Percentiles rank a stretch among this genome's conserved stretches.
These are phyloP conservation scores for Hydrozoanthus gracilis DNA, from an alignment of 92 coral and sea anemone species.

Conservation along the genomic window DNA sequence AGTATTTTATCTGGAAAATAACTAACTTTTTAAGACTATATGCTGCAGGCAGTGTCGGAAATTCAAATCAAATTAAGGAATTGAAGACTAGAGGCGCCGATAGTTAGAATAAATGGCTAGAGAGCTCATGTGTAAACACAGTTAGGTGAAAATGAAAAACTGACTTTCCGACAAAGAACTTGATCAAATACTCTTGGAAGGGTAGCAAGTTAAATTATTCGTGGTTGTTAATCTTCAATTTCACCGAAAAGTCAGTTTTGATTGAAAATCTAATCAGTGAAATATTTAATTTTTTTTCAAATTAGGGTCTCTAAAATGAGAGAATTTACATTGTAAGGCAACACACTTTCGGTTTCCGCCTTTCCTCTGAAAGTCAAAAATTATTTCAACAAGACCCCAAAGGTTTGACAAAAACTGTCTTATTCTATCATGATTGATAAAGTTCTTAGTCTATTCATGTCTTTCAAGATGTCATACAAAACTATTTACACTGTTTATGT, in stretches of 20 bases:
- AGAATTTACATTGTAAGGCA: neutral
- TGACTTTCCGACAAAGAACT: slow-evolving; percentile 22
- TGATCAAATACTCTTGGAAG: slow-evolving; percentile 1
- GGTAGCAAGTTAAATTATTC: neutral
- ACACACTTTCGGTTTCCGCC: neutral
- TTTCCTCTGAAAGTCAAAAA: neutral
- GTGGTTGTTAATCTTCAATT: neutral
- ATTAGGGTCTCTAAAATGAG: neutral
- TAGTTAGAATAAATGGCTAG: neutral
- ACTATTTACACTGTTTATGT: neutral
- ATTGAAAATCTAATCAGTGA: neutral
- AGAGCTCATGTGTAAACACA: neutral
- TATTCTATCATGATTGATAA: no score
- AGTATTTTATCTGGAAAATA: no score
- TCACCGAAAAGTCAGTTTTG: slow-evolving; percentile 17
- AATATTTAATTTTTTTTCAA: slow-evolving; percentile 7
- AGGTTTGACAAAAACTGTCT: no score
- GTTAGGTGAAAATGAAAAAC: neutral
- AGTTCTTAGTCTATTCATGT: neutral
- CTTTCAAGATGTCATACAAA: neutral
- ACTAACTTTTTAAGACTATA: no score
- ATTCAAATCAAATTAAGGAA: no score
- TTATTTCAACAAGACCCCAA: no score
- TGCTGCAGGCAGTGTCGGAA: no score
- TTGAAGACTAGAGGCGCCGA: no score